Evolutionary conservation across 1,140 invertebrate genomes (phyloP).

Genomic region (Pantala flavescens): DNA sequence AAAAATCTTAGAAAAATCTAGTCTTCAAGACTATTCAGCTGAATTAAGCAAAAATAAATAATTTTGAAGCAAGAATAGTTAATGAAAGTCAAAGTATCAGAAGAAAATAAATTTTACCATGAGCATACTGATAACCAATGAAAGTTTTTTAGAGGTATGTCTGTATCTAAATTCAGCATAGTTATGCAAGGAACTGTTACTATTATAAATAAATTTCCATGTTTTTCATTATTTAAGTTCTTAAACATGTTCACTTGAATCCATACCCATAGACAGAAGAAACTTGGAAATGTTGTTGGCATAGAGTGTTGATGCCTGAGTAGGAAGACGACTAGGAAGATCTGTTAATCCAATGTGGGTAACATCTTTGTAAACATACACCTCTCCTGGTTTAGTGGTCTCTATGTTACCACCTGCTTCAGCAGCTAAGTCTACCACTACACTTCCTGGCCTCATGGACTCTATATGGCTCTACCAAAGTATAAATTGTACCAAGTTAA

Average conservation of each 20-base stretch:
- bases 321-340: slow-evolving; percentile 71
- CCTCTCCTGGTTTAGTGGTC: slow-evolving; percentile 68
- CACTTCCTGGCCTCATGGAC: slow-evolving; percentile 78
- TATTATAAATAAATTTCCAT: no score
- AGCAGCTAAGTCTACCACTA: slow-evolving; percentile 80
- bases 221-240: no score
- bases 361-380: slow-evolving; percentile 66
- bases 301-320: slow-evolving; percentile 77
- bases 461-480: slow-evolving; percentile 62
- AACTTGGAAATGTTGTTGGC: slow-evolving; percentile 87
- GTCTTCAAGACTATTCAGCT: background rate
- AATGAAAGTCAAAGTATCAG: no score
- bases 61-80: no score
- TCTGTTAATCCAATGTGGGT: slow-evolving; percentile 79
- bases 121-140: no score
- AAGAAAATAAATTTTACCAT: no score
- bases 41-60: no score
- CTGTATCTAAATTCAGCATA: no score
- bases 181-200: no score
- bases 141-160: no score
- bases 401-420: slow-evolving; percentile 83
- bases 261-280: slow-evolving; percentile 60
- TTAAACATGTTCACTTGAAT: no score
- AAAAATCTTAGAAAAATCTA: slow-evolving; percentile 10
- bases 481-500: background rate